Evolutionary conservation across 2,888 invertebrate genomes (phyloP).

Genomic region (Pharmacophagus antenor): DNA sequence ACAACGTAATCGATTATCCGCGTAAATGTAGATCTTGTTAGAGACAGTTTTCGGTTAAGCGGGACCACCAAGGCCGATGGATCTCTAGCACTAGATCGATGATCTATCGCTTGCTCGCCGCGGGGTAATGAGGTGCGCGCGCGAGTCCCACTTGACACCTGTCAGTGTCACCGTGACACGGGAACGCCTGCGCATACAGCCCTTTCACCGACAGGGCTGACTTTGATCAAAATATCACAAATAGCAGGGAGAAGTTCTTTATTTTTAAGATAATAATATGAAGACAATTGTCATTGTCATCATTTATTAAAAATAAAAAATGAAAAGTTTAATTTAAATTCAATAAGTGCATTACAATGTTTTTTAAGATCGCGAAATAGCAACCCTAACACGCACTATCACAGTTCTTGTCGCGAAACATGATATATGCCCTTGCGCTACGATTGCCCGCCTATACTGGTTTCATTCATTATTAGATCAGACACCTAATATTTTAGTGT

Average conservation of each 20-base stretch:
- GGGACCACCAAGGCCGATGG: conserved; percentile 66
- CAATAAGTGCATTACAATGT: no score
- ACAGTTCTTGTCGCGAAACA: conserved; percentile 61
- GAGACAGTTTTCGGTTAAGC: conserved; percentile 41
- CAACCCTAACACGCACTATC: conserved; percentile 45
- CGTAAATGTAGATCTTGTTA: conserved; percentile 60
- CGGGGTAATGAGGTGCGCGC: conserved; percentile 57
- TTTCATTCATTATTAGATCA: conserved; percentile 28
- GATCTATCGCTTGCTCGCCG: conserved; percentile 62
- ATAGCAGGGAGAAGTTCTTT: neutral
- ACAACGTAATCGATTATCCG: conserved; percentile 53
- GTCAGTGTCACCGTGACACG: conserved; percentile 70
- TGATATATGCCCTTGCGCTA: conserved; percentile 55
- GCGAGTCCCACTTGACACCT: conserved; percentile 70
- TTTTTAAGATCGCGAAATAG: neutral
- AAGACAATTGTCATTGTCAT: neutral
- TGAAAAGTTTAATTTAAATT: no score
- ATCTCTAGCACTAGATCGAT: conserved; percentile 72
- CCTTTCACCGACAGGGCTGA: conserved; percentile 45
- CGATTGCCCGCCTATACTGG: conserved; percentile 34
- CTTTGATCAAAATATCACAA: neutral
- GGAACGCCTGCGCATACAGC: conserved; percentile 68
- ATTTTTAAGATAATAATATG: neutral
- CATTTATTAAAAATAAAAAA: neutral
- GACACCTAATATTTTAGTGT: conserved; percentile 26